Base-by-base conservation (phyloP, 2,797 vertebrate genomes). In the Perodicticus potto region DNA sequence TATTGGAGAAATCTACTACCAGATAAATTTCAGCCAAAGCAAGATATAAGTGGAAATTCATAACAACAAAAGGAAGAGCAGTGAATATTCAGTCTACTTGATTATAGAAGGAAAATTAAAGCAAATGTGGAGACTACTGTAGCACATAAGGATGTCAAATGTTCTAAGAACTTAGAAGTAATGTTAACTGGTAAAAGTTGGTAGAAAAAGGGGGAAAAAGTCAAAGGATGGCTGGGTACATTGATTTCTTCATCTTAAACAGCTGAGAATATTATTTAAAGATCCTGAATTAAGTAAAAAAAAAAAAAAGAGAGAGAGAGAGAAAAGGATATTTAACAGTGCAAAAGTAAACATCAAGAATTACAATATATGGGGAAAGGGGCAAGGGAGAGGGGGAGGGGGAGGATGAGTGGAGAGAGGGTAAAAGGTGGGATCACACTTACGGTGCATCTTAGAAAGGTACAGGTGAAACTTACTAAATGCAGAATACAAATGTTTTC, bases 111-210 rank as follows among this genome's bases (percentile, higher is more conserved):
- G 6, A 22, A 72, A 70, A 37, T 5, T 16, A 32, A 63, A 40
- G 20, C 4, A 59, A 17, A 63, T 5, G 14, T 22, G 73, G 61
- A 5, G 9, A 27, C 16, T 2, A 2, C 1, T 9, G 3, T 0
- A 2, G 27, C 53, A n/a, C 43, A 55, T 5, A 12, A 80, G 16
- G 55, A 34, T 9, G 22, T 12, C 34, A 43, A 14, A 13, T 2
- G 43, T 25, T 34, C 65, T 20, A 0, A 40, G 63, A 57, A 1
- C 3, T 53, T 40, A 53, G 73, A 63, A 63, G 43, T 17, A 0
- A 17, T 0, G 11, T 8, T 5, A 10, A 37, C 25, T 25, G 27
- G 29, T 22, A n/a, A 65, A 69, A 32, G 34, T 34, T 32, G 53
- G 27, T 49, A 29, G 43, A 76, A 32, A 76, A 16, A 32, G 67